Evolutionary conservation across 1,140 invertebrate species (phyloP).

Genomic region (Nylanderia fulva): DNA sequence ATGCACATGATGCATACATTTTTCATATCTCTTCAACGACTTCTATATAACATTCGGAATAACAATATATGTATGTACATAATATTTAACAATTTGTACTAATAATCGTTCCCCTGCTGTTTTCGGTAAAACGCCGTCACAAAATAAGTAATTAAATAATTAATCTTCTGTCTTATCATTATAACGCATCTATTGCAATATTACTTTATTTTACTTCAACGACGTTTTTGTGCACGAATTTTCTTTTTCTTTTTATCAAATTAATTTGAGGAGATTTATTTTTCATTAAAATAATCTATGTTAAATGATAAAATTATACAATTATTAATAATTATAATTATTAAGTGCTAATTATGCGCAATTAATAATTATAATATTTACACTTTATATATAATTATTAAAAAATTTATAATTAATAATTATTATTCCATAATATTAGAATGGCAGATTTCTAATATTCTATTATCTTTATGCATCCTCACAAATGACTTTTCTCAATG

Average conservation of each 20-base stretch:
- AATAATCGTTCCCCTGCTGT: conserved; percentile 31
- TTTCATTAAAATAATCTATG: conserved; percentile 18
- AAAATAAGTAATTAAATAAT: conserved; percentile 45
- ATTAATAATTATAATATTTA: conserved; percentile 28
- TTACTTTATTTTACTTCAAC: conserved; percentile 18
- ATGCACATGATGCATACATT: conserved; percentile 16
- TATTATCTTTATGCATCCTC: conserved; percentile 20
- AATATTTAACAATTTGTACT: conserved; percentile 73
- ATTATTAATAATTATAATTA: conserved; percentile 38
- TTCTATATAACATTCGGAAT: conserved; percentile 64
- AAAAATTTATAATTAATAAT: conserved; percentile 16
- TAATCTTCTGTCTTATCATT: conserved; percentile 28
- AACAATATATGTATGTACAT: conserved; percentile 69
- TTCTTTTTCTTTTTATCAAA: background rate
- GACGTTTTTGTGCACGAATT: conserved; percentile 21
- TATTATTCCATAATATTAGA: background rate
- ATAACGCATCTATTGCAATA: conserved; percentile 14
- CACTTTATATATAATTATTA: conserved; percentile 1
- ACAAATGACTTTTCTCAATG: conserved; percentile 82
- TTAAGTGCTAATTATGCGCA: conserved; percentile 28
- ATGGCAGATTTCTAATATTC: background rate
- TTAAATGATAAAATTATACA: conserved; percentile 39
- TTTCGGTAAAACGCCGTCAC: conserved; percentile 22
- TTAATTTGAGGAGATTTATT: background rate
- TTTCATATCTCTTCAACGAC: conserved; percentile 59